Evolutionary conservation across 2,113 vertebrate genomes (phyloP), one percentile per base, ranked within the genome.

Genomic region (Labeo catla): DNA sequence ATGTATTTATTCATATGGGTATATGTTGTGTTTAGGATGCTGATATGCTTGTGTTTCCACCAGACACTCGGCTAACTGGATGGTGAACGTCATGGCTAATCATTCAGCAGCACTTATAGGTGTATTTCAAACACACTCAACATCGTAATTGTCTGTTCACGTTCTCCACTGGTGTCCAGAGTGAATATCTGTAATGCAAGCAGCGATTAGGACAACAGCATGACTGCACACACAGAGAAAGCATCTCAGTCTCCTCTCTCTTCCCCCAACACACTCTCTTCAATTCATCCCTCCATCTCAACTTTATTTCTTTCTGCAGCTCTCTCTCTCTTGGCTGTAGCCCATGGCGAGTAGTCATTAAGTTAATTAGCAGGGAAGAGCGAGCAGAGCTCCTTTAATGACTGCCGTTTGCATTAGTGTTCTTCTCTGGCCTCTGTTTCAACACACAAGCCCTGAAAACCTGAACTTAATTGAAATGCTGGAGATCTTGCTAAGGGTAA

Each of bases 401-500:
- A 84, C 47, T 79, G 83, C 57, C 78, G 76, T 87, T 84, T 85
- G 86, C 88, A 88, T 89, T 89, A 86, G 85, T 73, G 57, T 80
- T 81, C 54, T 21, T 54, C 83, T 79, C 76, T 68, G 15, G 63
- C 85, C 88, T 80, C 76, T 21, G 52, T 81, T 87, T 88, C 87
- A 50, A 84, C 84, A 88, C 63, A 76, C 39, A 63, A 39, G 66
- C 85, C 76, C 59, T 86, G 78, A 85, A 86, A 86, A 88, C 88
- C 83, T 80, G 78, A 84, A 86, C 84, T 86, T 90, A 86, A 90
- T 87, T 89, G 89, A 89, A 90, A 89, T 86, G 86, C 85, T 89
- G 87, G 88, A 90, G 87, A 88, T 90, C 84, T 87, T 86, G 90
- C 34, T 68, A 39, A 76, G 80, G 87, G 85, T 91, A 90, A 91